Conservation (phyloP, 2,888 invertebrate species). For the Cantharis lateralis region DNA sequence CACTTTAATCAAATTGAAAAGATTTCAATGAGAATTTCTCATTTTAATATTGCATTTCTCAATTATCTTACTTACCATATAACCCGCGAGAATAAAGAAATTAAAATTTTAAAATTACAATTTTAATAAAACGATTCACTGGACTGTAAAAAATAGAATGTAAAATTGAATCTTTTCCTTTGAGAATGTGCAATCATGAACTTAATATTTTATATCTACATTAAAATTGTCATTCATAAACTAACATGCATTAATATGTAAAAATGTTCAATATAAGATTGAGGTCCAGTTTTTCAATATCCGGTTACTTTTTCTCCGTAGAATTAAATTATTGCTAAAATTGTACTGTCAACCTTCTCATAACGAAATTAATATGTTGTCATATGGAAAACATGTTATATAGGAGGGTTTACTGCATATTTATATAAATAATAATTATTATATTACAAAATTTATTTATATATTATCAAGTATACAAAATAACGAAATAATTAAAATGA, state of each 20-base stretch:
- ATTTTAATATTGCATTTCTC: neutral
- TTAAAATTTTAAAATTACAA: neutral
- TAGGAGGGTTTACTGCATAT: no score
- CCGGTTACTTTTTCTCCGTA: no score
- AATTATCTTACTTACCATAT: neutral
- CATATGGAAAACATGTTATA: no score
- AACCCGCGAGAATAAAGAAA: neutral
- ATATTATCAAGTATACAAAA: no score
- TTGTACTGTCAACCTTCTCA: no score
- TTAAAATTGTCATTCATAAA: neutral
- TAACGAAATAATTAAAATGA: neutral
- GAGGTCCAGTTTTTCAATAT: no score
- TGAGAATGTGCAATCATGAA: neutral
- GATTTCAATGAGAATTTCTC: neutral
- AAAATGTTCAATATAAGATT: no score
- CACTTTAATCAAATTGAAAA: neutral
- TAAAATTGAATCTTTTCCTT: neutral
- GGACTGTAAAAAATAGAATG: neutral
- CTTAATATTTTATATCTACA: neutral
- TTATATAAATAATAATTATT: no score
- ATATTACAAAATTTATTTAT: no score
- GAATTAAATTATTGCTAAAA: no score
- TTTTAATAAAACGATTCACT: neutral
- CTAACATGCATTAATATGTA: neutral
- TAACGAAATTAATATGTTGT: no score